Evolutionary conservation across 2,888 invertebrate genomes (phyloP).

Genomic region (Stramonita haemastoma): DNA sequence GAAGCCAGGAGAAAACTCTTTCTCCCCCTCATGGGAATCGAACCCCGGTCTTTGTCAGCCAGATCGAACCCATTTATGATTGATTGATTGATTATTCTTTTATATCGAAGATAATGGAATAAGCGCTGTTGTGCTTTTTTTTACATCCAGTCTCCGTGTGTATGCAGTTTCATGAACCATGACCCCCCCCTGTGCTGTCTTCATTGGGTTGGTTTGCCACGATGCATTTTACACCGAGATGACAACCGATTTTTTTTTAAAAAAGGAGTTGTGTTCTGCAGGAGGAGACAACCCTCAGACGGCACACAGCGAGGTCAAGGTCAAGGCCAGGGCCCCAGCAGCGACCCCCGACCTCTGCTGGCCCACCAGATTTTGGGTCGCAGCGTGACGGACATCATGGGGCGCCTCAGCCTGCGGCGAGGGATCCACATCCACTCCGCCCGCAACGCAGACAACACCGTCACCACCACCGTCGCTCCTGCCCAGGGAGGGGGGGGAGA

Average conservation of each 20-base stretch:
- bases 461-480: not conserved
- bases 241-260: not conserved
- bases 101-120: no score
- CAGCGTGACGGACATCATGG: constrained; percentile 29
- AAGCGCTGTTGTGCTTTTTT: no score
- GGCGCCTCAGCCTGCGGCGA: constrained; percentile 8
- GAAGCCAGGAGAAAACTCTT: no score
- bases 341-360: not conserved
- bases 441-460: not conserved
- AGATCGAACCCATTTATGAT: no score
- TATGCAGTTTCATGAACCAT: no score
- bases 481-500: not conserved
- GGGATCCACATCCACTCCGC: constrained; percentile 11
- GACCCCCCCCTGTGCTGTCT: no score
- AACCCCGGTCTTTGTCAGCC: no score
- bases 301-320: not conserved
- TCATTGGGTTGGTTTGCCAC: no score
- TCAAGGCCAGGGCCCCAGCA: not conserved
- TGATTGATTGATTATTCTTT: no score
- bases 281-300: not conserved
- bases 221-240: no score
- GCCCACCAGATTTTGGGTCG: constrained; percentile 20
- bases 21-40: no score
- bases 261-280: not conserved
- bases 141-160: no score